Base-by-base conservation (phyloP, 2,113 vertebrate species). In the Cyrtonyx montezumae region DNA sequence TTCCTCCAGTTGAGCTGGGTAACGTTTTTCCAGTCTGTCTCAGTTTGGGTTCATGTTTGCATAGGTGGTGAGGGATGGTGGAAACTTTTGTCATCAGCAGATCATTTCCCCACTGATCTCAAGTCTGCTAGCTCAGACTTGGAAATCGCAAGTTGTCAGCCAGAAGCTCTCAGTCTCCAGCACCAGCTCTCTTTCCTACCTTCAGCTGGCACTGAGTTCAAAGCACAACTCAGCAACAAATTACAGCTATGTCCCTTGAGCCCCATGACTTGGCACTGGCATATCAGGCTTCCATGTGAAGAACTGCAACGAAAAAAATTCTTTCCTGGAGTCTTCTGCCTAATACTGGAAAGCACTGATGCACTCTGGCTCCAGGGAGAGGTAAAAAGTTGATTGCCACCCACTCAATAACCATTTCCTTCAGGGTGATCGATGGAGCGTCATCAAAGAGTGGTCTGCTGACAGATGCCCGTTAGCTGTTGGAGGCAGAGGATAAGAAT, bases 321-420 rank as follows among this genome's bases (percentile, higher is more conserved):
- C 30, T 34, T 92, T 78, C 61, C 71, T 81, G 25, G 76, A 68
- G 79, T 21, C 9, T 91, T 74, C 65, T 91, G 71, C 51, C 62
- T 90, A 61, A 42, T 80, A 48, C 87, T 92, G 91, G 75, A 91
- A 92, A 92, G 48, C 65, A 85, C 73, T 93, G 91, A 91, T 83
- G 79, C 51, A 62, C 56, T 75, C 51, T 2, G 12, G 65, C 91
- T 94, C 91, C 65, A 91, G 84, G 82, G 94, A 95, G 68, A 91
- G 51, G 91, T 95, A 94, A 95, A 90, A 95, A 88, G 87, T 77
- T 94, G 93, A 92, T 90, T 95, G 89, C 87, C 87, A 94, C 79
- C 46, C 76, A 91, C 82, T 96, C 96, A 91, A 89, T 95, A 96
- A 82, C 87, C 78, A 88, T 94, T 96, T 96, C 90, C 79, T 96